phyloP scores from a whole-genome alignment of 2,797 vertebrate species.

The Glyptemys insculpta region DNA sequence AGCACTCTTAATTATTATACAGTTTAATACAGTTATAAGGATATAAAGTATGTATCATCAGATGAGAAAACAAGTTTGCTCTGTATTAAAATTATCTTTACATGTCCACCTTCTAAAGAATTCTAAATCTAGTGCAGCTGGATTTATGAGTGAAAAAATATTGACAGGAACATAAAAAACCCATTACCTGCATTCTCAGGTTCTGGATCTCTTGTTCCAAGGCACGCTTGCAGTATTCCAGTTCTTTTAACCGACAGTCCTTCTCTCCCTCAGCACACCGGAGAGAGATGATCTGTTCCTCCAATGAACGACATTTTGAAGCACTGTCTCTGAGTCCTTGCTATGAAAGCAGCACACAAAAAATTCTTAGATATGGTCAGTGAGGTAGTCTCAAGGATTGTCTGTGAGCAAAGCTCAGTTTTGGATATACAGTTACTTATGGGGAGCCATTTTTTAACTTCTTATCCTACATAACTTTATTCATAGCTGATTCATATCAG shows the following conservation, averaged over 20 bases:
- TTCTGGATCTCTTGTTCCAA: conserved; percentile 93
- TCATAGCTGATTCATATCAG: neutral
- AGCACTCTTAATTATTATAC: neutral
- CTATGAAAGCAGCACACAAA: conserved; percentile 74
- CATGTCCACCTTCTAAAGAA: neutral
- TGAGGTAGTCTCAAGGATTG: neutral
- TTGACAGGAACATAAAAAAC: accelerated
- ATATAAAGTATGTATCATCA: neutral
- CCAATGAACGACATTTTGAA: conserved; percentile 83
- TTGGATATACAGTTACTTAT: neutral
- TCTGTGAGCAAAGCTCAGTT: neutral
- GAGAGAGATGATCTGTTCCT: conserved; percentile 85
- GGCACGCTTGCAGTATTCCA: conserved; percentile 87
- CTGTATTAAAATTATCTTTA: neutral
- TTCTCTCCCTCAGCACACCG: conserved; percentile 82
- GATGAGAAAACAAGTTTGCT: neutral
- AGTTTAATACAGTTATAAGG: neutral
- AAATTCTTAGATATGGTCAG: neutral
- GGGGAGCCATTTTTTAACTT: neutral
- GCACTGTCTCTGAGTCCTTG: conserved; percentile 86
- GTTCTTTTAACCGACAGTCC: conserved; percentile 90
- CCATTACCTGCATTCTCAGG: conserved; percentile 88
- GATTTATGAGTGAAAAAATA: neutral
- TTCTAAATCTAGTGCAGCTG: neutral
- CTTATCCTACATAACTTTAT: neutral